Evolutionary conservation across 2,113 vertebrate species (phyloP).

Genomic region (Elgaria multicarinata): DNA sequence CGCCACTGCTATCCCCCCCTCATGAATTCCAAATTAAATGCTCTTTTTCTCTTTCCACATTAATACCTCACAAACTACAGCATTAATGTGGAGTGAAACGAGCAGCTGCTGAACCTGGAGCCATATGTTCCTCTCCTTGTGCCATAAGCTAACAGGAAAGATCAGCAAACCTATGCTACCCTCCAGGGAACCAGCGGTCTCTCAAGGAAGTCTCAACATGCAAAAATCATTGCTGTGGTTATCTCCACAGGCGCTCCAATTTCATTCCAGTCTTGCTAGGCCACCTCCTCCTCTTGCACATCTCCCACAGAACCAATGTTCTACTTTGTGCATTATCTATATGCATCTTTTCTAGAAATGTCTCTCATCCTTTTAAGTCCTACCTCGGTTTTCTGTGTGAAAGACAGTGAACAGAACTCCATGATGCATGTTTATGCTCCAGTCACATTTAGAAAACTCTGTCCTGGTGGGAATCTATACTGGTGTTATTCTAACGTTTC

Average conservation of each 20-base stretch:
- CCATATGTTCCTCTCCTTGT: constrained; percentile 48
- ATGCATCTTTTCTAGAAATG: no score
- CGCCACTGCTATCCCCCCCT: not conserved
- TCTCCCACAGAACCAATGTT: accelerated
- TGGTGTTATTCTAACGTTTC: no score
- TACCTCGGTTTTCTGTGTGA: no score
- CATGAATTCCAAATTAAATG: constrained; percentile 8
- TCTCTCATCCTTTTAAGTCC: no score
- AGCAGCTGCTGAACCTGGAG: constrained; percentile 56
- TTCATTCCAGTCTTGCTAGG: not conserved
- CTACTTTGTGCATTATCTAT: not conserved
- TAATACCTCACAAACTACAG: constrained; percentile 30
- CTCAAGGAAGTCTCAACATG: constrained; percentile 33
- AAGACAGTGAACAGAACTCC: no score
- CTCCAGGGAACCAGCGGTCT: constrained; percentile 26
- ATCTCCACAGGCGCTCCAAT: accelerated
- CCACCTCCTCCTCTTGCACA: not conserved
- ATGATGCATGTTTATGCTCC: no score
- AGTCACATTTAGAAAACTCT: no score
- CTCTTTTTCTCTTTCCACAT: constrained; percentile 1
- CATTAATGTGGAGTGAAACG: constrained; percentile 45
- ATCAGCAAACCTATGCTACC: constrained; percentile 11
- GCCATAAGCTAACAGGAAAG: constrained; percentile 31
- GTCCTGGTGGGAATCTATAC: no score
- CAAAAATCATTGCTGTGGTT: not conserved